Evolutionary conservation across 2,113 vertebrate genomes (phyloP), one percentile per base, ranked within the genome.

Genomic region (Dolichallabes microphthalmus): DNA sequence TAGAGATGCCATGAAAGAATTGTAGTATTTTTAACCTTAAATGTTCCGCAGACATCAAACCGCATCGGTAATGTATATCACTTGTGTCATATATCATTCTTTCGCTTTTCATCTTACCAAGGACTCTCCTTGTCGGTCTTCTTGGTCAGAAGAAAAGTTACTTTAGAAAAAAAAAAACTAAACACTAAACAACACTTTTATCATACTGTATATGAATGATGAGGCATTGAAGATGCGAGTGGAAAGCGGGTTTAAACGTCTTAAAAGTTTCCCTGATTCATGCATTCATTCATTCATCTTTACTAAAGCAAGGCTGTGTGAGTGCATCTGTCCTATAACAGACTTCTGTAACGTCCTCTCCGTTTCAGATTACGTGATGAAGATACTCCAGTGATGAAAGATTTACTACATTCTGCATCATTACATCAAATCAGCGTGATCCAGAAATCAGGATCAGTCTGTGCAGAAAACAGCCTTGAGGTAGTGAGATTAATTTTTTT

Each of bases 31-130:
- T 57, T 30, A 35, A 25, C 55, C 55, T 58, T 79, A 39, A 79
- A 60, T 25, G 27, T 58, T 78, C 53, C 75, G 20, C 52, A 58
- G 27, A 57, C 75, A 77, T 77, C 53, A 60, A 79, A 58, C 76
- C 7, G 17, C 53, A 77, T 57, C 27, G 2, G 75, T 58, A 10
- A 6, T 52, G 1, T 74, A 53, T 53, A 6, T 15, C 50, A 14
- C 20, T 22, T 76, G 25, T 27, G 12, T 76, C 50, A 25, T 17
- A 10, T 32, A 30, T 32, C 52, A 8, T 60, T 22, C 30, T 79
- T 39, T 60, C 35, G 76, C 30, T 55, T 79, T 60, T 35, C 57
- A 11, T 35, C 76, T 35, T 57, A 13, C 27, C 2, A 30, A 78
- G 27, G 53, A 58, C 27, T 57, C 53, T 77, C 52, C n/a, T 4